Conservation (phyloP, 1,140 invertebrate genomes). For the Probaryconus sp. region DNA sequence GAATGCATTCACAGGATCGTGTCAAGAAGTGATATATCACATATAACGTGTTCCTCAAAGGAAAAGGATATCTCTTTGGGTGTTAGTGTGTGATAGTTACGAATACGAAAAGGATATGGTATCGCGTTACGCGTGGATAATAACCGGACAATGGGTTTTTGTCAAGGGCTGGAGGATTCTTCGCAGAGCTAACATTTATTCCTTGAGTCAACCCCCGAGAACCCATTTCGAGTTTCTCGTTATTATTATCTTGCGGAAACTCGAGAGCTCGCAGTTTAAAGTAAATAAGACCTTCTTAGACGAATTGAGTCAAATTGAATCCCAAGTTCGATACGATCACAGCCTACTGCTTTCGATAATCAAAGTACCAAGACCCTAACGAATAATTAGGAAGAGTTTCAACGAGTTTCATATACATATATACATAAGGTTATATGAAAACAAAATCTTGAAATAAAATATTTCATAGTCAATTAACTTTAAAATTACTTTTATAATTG, state of each 20-base stretch:
- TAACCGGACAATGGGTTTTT: slow-evolving; percentile 70
- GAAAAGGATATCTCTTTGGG: slow-evolving; percentile 55
- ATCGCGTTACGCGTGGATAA: slow-evolving; percentile 70
- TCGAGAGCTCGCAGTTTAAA: slow-evolving; percentile 53
- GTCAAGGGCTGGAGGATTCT: slow-evolving; percentile 57
- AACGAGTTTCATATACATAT: too few species aligned
- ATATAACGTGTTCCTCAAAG: slow-evolving; percentile 49
- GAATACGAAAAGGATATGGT: slow-evolving; percentile 65
- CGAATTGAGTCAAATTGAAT: slow-evolving; percentile 37
- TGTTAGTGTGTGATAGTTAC: slow-evolving; percentile 17
- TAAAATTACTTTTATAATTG: too few species aligned
- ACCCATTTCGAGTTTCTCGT: slow-evolving; percentile 64
- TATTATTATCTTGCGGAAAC: slow-evolving; percentile 66
- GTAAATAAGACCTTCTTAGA: slow-evolving; percentile 48
- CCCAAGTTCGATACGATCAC: slow-evolving; percentile 2
- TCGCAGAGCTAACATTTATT: slow-evolving; percentile 68
- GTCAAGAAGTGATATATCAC: slow-evolving; percentile 60
- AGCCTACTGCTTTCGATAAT: slow-evolving; percentile 32
- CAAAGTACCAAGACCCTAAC: slow-evolving; percentile 8
- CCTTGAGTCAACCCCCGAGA: slow-evolving; percentile 56
- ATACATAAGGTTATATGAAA: too few species aligned
- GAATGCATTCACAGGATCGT: slow-evolving; percentile 55
- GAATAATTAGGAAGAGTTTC: slow-evolving; percentile 25
- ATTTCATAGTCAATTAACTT: too few species aligned
- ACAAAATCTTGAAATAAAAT: too few species aligned